A percentile compares a stretch with the other conserved stretches of the same genome.
These are phyloP conservation scores for Spodoptera exigua DNA, from an alignment of 2,888 invertebrate species.

Conservation along the genomic window DNA sequence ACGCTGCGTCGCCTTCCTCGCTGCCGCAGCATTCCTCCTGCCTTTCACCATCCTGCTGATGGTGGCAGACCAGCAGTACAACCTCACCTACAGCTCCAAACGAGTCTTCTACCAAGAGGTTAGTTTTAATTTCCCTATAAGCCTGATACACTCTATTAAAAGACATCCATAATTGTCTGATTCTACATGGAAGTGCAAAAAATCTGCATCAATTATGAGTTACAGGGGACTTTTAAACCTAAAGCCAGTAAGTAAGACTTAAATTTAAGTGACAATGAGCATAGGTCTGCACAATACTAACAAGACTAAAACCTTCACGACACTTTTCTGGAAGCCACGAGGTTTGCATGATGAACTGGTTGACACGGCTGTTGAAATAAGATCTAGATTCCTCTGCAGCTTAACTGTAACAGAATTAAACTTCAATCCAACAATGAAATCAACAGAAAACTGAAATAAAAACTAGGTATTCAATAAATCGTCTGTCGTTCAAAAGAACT, in stretches of 20 bases:
- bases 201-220: no score
- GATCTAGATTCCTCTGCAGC: constrained; percentile 5
- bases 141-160: no score
- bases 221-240: no score
- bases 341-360: constrained; percentile 24
- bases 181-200: no score
- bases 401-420: constrained; percentile 1
- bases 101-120: constrained; percentile 88
- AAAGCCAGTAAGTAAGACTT: no score
- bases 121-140: constrained; percentile 61
- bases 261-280: no score
- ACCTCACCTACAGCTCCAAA: constrained; percentile 87
- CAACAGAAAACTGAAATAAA: no score
- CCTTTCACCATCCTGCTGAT: constrained; percentile 90
- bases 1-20: constrained; percentile 90
- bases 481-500: no score
- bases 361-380: neutral
- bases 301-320: constrained; percentile 25
- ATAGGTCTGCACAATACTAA: constrained; percentile 23
- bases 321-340: constrained; percentile 23
- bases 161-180: no score
- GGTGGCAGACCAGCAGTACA: constrained; percentile 90
- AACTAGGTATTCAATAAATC: no score
- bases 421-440: no score
- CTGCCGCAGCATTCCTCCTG: constrained; percentile 89